Percentiles rank a stretch among this genome's conserved stretches.
phyloP scores from a whole-genome alignment of 2,888 invertebrate genomes.

The Oligia fasciuncula region DNA sequence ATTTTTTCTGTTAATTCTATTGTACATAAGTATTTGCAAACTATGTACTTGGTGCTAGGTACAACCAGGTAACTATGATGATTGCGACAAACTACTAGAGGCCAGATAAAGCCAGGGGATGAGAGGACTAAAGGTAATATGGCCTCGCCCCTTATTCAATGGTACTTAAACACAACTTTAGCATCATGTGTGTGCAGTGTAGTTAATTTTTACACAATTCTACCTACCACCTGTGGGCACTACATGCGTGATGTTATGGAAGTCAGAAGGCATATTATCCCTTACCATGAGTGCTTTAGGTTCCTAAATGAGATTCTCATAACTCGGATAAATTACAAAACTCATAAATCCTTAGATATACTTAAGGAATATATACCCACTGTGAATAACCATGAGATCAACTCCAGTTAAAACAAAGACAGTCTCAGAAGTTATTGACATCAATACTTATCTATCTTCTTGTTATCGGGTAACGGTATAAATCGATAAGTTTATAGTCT shows the following conservation, averaged over 20 bases:
- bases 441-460: constrained; percentile 29
- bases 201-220: not conserved
- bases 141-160: not conserved
- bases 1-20: not conserved
- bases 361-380: not conserved
- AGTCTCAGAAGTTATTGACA: constrained; percentile 48
- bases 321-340: not conserved
- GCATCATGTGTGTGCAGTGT: not conserved
- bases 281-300: not conserved
- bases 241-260: not conserved
- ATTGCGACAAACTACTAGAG: not conserved
- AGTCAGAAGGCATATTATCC: not conserved
- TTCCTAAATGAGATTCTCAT: not conserved
- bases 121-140: not conserved
- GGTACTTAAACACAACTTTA: not conserved
- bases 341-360: not conserved
- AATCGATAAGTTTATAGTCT: constrained; percentile 20
- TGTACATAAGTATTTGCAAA: not conserved
- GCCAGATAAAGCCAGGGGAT: not conserved
- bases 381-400: not conserved
- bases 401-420: constrained; percentile 44
- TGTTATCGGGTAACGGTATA: constrained; percentile 32
- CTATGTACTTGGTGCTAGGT: not conserved
- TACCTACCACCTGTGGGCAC: not conserved
- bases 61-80: not conserved